These are phyloP conservation scores for Cetoscarus ocellatus DNA, from an alignment of 2,797 vertebrate genomes.

Conservation along the genomic window DNA sequence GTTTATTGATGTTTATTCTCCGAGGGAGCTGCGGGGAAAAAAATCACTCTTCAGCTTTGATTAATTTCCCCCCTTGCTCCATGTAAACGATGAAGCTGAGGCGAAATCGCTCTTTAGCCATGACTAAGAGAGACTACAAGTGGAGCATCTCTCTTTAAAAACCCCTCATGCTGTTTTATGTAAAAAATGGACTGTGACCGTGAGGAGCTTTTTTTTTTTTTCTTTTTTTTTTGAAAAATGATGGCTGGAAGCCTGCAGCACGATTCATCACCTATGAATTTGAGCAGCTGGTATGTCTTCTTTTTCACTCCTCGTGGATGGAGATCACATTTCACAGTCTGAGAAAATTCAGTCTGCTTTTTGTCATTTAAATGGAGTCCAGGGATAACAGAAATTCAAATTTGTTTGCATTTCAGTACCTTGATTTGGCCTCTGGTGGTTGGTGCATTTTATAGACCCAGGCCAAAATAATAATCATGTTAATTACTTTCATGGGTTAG, in stretches of 20 bases:
- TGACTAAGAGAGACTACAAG: constrained; percentile 77
- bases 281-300: constrained; percentile 67
- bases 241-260: constrained; percentile 56
- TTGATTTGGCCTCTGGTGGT: neutral
- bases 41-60: constrained; percentile 84
- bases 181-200: constrained; percentile 75
- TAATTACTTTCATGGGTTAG: neutral
- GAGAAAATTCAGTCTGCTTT: constrained; percentile 28
- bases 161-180: constrained; percentile 70
- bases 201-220: constrained; percentile 58
- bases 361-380: constrained; percentile 19
- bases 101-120: constrained; percentile 77
- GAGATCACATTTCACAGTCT: constrained; percentile 48
- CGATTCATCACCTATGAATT: constrained; percentile 73
- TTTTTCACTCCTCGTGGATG: constrained; percentile 41
- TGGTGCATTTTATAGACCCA: neutral
- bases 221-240: constrained; percentile 64
- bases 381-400: constrained; percentile 11
- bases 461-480: neutral
- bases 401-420: neutral
- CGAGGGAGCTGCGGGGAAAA: constrained; percentile 71
- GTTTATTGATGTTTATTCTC: constrained; percentile 88
- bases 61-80: constrained; percentile 81
- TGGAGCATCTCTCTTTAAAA: constrained; percentile 77
- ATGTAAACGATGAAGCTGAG: constrained; percentile 79